phyloP scores from a whole-genome alignment of 2,113 vertebrate species.

The Noctilio leporinus region DNA sequence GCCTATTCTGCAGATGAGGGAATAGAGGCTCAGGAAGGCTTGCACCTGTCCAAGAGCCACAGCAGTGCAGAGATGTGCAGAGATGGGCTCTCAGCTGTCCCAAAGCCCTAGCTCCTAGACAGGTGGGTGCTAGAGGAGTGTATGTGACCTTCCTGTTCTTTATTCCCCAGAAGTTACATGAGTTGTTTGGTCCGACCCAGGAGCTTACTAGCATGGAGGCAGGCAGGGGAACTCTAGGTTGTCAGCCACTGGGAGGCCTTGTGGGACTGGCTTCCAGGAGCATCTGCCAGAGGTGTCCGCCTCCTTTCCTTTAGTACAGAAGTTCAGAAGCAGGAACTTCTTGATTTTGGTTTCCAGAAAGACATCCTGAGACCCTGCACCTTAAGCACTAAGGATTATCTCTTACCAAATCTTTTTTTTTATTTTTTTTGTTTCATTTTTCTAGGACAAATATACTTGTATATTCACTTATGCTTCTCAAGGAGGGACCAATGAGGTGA shows the following conservation, averaged over 20 bases:
- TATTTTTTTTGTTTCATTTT: neutral
- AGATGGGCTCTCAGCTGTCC: neutral
- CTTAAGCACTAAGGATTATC: too few relatives aligned
- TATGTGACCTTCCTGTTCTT: neutral
- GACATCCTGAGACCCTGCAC: neutral
- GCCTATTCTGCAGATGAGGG: neutral
- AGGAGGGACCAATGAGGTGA: conserved; percentile 97
- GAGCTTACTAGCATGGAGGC: neutral
- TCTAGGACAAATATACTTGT: conserved; percentile 85
- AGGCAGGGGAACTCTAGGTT: too few relatives aligned
- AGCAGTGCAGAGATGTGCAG: neutral
- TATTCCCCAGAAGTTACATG: neutral
- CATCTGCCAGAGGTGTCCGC: neutral
- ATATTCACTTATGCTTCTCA: conserved; percentile 93
- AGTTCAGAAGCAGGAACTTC: neutral
- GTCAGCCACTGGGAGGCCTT: neutral
- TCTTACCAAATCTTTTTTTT: neutral
- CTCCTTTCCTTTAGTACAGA: neutral
- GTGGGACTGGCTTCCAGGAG: neutral
- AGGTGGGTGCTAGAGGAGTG: neutral
- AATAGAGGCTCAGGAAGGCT: neutral
- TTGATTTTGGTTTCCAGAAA: neutral
- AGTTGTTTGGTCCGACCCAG: neutral
- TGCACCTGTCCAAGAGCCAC: neutral
- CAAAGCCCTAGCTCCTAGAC: neutral